phyloP scores from a whole-genome alignment of 2,888 invertebrate genomes.

The Microdon myrmicae region DNA sequence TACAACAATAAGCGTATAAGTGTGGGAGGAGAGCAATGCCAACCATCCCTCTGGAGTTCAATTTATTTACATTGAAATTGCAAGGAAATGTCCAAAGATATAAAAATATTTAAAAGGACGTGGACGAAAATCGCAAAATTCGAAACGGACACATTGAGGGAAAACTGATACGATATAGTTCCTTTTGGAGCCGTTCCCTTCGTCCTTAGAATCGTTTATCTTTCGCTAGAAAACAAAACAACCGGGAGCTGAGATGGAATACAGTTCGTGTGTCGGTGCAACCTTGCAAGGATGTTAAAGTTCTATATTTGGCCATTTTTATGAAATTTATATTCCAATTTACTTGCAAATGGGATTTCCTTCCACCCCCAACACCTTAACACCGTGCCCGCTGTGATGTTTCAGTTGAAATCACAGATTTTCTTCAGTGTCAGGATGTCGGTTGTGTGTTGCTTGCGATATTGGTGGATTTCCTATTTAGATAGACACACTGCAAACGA shows the following conservation, averaged over 20 bases:
- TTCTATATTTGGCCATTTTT: slow-evolving; percentile 53
- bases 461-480: slow-evolving; percentile 28
- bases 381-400: slow-evolving; percentile 2
- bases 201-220: not conserved
- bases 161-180: slow-evolving; percentile 37
- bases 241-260: slow-evolving; percentile 13
- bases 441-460: too few species aligned
- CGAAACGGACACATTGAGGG: slow-evolving; percentile 48
- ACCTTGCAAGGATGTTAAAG: slow-evolving; percentile 43
- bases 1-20: too few species aligned
- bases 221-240: slow-evolving; percentile 5
- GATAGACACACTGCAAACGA: not conserved
- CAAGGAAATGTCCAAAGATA: slow-evolving; percentile 50
- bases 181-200: too few species aligned
- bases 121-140: slow-evolving; percentile 12
- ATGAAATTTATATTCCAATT: slow-evolving; percentile 55
- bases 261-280: slow-evolving; percentile 20
- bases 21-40: too few species aligned
- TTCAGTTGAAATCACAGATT: slow-evolving; percentile 13
- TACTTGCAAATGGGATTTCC: slow-evolving; percentile 54
- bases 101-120: slow-evolving; percentile 35
- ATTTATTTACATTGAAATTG: slow-evolving; percentile 52
- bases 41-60: slow-evolving; percentile 38
- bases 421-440: slow-evolving; percentile 25
- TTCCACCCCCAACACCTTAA: slow-evolving; percentile 16